Base-by-base conservation (phyloP, 2,888 invertebrate species). In the Nemotelus nigrinus region DNA sequence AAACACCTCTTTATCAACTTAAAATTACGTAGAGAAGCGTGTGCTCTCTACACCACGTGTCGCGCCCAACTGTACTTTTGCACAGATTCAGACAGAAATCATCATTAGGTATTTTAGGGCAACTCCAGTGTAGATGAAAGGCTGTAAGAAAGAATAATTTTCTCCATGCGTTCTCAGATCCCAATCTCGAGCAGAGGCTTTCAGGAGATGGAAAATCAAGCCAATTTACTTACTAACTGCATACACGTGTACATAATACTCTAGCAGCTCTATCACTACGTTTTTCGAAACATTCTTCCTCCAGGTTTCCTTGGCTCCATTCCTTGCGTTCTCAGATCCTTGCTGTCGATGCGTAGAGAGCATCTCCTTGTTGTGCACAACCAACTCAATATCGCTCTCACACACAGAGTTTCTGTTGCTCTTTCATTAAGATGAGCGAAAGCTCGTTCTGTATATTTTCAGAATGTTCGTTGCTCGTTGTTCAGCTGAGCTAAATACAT, bases 1-100 rank as follows among this genome's bases (percentile, higher is more conserved):
- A 25, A 57, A 47, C 58, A 57, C 48, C 45, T 71, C 44, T 71
- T 55, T 71, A 55, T 63, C 74, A 79, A 77, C 72, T 74, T 77
- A 79, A 77, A 77, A 77, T 74, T 70, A 65, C 64, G 76, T 77
- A 79, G 79, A 80, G 80, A 80, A 80, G 68, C 79, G 81, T 81
- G 81, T 81, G 81, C 81, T 81, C 80, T 80, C 81, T 81, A 80
- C 80, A 81, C 81, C 82, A 82, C 82, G 82, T 82, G 82, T 82
- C 82, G 82, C 82, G 82, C 82, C 82, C 82, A 81, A 82, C 82
- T 82, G 82, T 82, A 81, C 81, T 81, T 80, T 80, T 80, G 80
- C 81, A 80, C 79, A 80, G 80, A 81, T 80, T 80, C 80, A 80
- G 79, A 77, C 45, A 41, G 55, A 74, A 77, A 67, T 77, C 77